Conservation (phyloP, 2,113 vertebrate species). For the Tychaedon coryphoeus region DNA sequence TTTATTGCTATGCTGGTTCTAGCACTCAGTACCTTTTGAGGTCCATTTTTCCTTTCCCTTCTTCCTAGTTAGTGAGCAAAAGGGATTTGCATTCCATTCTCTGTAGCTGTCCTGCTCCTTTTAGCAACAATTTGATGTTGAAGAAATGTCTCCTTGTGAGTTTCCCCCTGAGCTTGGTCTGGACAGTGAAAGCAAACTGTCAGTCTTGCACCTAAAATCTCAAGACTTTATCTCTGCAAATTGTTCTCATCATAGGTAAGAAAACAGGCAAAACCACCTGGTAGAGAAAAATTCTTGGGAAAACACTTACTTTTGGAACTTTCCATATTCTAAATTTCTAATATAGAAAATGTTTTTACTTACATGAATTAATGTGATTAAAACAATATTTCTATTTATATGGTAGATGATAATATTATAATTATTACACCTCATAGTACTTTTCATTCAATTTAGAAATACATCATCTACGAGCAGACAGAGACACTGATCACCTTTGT, state of each 20-base stretch:
- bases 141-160: background rate
- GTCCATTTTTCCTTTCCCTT: background rate
- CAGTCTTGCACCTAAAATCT: background rate
- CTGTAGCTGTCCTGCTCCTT: background rate
- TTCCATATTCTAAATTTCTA: background rate
- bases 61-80: background rate
- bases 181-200: background rate
- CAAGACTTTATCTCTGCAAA: background rate
- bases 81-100: background rate
- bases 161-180: background rate
- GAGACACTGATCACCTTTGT: background rate
- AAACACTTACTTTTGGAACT: background rate
- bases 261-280: background rate
- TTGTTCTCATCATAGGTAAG: background rate
- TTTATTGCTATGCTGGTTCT: background rate
- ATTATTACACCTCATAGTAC: background rate
- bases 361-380: background rate
- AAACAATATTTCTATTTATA: background rate
- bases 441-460: background rate
- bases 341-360: background rate
- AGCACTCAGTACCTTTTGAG: background rate
- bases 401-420: background rate
- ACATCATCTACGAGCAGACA: background rate
- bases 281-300: background rate
- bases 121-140: background rate